Percentiles rank a stretch among this genome's conserved stretches.
Evolutionary conservation across 2,113 vertebrate genomes (phyloP).

Genomic region (Amblyornis subalaris): DNA sequence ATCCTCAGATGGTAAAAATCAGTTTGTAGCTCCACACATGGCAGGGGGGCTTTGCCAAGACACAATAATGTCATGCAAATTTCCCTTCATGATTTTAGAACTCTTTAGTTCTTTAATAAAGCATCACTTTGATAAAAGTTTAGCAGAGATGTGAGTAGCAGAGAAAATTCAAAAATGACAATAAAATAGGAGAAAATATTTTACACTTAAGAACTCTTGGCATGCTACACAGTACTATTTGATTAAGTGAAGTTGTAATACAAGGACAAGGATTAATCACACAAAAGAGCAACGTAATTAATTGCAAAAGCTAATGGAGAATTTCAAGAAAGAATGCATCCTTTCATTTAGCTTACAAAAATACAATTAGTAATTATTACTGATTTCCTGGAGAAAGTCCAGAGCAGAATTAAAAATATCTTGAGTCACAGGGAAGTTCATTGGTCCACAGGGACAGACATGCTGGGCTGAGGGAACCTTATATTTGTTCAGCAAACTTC

Average conservation of each 20-base stretch:
- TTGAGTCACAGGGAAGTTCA: constrained; percentile 77
- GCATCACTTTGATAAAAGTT: not conserved
- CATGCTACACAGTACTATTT: constrained; percentile 45
- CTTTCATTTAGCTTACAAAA: constrained; percentile 88
- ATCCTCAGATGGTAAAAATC: not conserved
- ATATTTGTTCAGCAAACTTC: constrained; percentile 47
- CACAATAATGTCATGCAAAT: not conserved
- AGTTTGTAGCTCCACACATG: not conserved
- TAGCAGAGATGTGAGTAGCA: not conserved
- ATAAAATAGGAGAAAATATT: constrained; percentile 30
- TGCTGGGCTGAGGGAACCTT: constrained; percentile 22
- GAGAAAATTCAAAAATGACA: not conserved
- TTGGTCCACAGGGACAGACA: constrained; percentile 67
- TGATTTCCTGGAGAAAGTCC: constrained; percentile 97
- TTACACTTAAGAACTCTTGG: constrained; percentile 51
- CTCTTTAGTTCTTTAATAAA: not conserved
- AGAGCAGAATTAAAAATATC: constrained; percentile 86
- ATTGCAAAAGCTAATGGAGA: constrained; percentile 80
- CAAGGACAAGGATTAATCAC: constrained; percentile 70
- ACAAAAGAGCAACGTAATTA: constrained; percentile 72
- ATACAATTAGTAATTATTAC: constrained; percentile 97
- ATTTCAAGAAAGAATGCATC: constrained; percentile 78
- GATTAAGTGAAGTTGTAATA: constrained; percentile 62
- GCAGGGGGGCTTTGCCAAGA: not conserved
- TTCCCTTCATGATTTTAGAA: not conserved